Conservation (phyloP, 2,888 invertebrate genomes). For the Pyrocoelia pectoralis region DNA sequence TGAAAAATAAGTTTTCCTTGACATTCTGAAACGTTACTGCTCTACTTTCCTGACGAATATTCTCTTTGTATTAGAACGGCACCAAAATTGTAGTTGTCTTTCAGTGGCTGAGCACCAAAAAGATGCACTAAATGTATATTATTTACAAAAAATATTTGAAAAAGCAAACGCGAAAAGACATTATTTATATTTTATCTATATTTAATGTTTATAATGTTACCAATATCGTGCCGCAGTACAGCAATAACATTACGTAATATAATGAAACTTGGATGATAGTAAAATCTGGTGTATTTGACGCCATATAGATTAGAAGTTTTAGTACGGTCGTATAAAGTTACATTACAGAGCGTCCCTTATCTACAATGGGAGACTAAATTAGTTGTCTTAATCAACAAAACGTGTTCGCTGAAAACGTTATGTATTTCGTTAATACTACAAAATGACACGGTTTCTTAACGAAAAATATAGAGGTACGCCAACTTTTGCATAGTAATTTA, state of each 20-base stretch:
- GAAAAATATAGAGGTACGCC: not conserved
- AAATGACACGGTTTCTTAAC: not conserved
- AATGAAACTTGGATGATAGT: slow-evolving; percentile 13
- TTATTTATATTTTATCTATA: too few species aligned
- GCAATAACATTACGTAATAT: not conserved
- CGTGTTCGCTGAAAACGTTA: not conserved
- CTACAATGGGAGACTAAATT: slow-evolving; percentile 24
- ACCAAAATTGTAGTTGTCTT: too few species aligned
- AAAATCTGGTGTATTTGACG: slow-evolving; percentile 27
- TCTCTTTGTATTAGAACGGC: too few species aligned
- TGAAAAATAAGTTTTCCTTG: too few species aligned
- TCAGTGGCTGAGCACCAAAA: too few species aligned
- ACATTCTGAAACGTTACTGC: too few species aligned
- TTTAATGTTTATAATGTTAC: not conserved
- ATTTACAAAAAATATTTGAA: too few species aligned
- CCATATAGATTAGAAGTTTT: slow-evolving; percentile 30
- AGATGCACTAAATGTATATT: too few species aligned
- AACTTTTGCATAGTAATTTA: too few species aligned
- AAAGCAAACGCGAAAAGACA: too few species aligned
- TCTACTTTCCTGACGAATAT: too few species aligned
- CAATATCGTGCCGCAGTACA: not conserved
- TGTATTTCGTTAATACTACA: not conserved
- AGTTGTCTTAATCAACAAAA: slow-evolving; percentile 24
- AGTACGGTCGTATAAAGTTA: slow-evolving; percentile 30
- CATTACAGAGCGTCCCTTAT: slow-evolving; percentile 13